Base-by-base conservation (phyloP, 1,140 invertebrate species). In the Atopsyche davidsoni region DNA sequence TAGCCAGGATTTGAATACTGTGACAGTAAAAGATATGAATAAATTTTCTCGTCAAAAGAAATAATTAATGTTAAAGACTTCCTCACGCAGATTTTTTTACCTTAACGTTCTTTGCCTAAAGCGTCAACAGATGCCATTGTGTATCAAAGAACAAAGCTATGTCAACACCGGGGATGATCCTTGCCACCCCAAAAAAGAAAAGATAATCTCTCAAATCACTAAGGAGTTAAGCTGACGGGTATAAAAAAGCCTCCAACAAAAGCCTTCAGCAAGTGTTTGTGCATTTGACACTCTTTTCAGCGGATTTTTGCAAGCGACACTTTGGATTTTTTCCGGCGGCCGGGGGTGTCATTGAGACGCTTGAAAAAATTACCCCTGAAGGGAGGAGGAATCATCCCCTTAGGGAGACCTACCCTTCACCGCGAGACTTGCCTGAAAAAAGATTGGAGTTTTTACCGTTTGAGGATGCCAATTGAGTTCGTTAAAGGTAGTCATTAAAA, bases 231-330 rank as follows among this genome's bases (percentile, higher is more conserved):
- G 31, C 46, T 36, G 46, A 38, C 46, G 46, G 46, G 13, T 40
- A 23, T 41, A 31, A 49, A 49, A 49, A 49, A 40, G 34, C n/a
- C 14, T 25, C 13, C 17, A 24, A 40, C 36, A 49, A 49, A 41
- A 41, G 36, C 46, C 14, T 40, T 14, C 46, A 23, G 46, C 46
- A 31, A 41, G 46, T 41, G 38, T 41, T 52, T 52, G 50, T 52
- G 50, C 43, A 16, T 46, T 52, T 52, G 50, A 53, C 46, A 49
- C 46, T 49, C 44, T 49, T 49, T 49, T 49, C 46, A 47, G 19
- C 46, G 46, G 11, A n/a, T n/a, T n/a, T n/a, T n/a, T n/a, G n/a
- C n/a, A n/a, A n/a, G n/a, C n/a, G n/a, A n/a, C n/a, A n/a, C n/a
- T n/a, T n/a, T n/a, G n/a, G 46, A 47, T 47, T 47, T 46, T 46